These are phyloP conservation scores for Carapus acus DNA, from an alignment of 2,797 vertebrate genomes.

Conservation along the genomic window DNA sequence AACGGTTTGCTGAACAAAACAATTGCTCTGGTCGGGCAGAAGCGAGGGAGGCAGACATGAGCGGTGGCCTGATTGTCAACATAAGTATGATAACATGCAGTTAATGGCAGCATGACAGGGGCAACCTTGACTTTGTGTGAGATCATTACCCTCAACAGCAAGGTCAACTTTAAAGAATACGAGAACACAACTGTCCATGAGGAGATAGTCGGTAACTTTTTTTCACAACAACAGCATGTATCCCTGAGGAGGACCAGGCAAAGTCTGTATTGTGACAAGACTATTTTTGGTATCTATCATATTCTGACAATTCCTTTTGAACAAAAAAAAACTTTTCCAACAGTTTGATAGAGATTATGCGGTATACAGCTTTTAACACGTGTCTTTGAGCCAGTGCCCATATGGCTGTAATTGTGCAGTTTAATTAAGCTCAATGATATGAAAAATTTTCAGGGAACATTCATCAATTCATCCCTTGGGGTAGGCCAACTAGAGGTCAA, in stretches of 20 bases:
- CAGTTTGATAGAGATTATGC: constrained; percentile 22
- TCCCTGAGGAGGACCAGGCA: constrained; percentile 17
- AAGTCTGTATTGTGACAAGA: constrained; percentile 6
- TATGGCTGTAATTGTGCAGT: constrained; percentile 24
- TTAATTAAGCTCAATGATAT: constrained; percentile 32
- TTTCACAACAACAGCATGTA: constrained; percentile 14
- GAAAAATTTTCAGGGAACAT: constrained; percentile 21
- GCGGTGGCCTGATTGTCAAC: constrained; percentile 47
- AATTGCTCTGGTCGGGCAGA: constrained; percentile 27
- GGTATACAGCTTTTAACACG: constrained; percentile 21
- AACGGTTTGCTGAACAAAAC: constrained; percentile 21
- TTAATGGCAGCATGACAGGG: constrained; percentile 46
- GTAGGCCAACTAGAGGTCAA: constrained; percentile 21
- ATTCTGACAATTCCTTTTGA: constrained; percentile 19
- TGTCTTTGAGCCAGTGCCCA: constrained; percentile 20
- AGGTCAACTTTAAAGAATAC: constrained; percentile 10
- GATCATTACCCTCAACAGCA: constrained; percentile 19
- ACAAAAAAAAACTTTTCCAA: no score
- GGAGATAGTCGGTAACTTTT: neutral
- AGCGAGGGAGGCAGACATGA: constrained; percentile 38
- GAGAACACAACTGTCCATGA: neutral
- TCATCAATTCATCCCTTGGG: constrained; percentile 10
- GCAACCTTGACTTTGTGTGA: constrained; percentile 32
- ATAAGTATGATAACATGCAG: constrained; percentile 50
- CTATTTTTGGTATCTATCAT: constrained; percentile 39